Evolutionary conservation across 2,888 invertebrate genomes (phyloP).

Genomic region (Rhorus exstirpatorius): DNA sequence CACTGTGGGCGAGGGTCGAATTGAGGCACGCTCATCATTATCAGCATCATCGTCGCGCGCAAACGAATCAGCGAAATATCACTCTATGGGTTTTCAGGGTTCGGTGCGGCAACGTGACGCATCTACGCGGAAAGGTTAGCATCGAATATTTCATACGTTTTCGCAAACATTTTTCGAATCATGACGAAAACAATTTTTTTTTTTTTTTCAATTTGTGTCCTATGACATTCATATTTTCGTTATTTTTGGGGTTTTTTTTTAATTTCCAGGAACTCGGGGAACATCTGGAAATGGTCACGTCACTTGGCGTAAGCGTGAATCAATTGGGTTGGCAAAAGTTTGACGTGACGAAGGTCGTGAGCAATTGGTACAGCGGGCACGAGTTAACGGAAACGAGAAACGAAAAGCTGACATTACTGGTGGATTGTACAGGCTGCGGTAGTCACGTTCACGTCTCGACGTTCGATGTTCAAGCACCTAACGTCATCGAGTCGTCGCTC

Average conservation of each 20-base stretch:
- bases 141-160: not conserved
- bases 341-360: constrained; percentile 93
- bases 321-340: constrained; percentile 95
- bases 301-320: constrained; percentile 87
- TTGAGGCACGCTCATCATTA: constrained; percentile 85
- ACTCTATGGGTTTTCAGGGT: constrained; percentile 92
- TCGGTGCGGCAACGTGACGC: constrained; percentile 88
- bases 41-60: constrained; percentile 82
- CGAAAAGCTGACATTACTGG: constrained; percentile 91
- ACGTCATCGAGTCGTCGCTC: constrained; percentile 83
- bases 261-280: constrained; percentile 82
- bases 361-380: constrained; percentile 89
- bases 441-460: constrained; percentile 90
- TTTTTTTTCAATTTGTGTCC: too few relatives aligned
- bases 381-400: constrained; percentile 77
- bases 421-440: constrained; percentile 94
- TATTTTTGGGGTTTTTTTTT: not conserved
- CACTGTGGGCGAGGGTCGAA: constrained; percentile 92
- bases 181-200: not conserved
- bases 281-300: constrained; percentile 84
- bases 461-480: constrained; percentile 84
- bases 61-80: constrained; percentile 86
- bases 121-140: constrained; percentile 88
- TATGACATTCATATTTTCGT: not conserved
- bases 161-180: not conserved